Percentiles rank a stretch among this genome's conserved stretches.
phyloP scores from a whole-genome alignment of 2,888 invertebrate species.

The Allacma fusca region DNA sequence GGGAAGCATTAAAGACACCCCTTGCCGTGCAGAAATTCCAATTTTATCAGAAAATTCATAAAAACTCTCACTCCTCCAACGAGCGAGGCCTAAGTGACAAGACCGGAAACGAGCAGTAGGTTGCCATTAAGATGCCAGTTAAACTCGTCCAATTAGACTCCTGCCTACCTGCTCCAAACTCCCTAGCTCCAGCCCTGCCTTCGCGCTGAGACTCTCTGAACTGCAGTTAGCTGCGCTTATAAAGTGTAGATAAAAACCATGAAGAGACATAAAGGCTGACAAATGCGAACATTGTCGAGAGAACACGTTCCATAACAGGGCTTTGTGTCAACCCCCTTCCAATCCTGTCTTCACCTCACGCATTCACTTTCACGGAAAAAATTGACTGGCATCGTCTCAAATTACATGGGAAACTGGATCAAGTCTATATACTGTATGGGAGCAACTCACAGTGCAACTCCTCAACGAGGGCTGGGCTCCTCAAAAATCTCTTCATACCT shows the following conservation, averaged over 20 bases:
- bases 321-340: background rate
- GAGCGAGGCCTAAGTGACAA: background rate
- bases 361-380: background rate
- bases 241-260: constrained; percentile 11
- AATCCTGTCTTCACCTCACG: constrained; percentile 2
- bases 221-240: background rate
- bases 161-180: background rate
- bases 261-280: constrained; percentile 12
- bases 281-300: constrained; percentile 11
- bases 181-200: too few species aligned
- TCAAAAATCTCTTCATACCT: background rate
- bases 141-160: constrained; percentile 21
- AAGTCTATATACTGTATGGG: background rate
- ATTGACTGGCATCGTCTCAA: background rate
- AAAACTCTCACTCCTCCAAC: background rate
- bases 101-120: constrained; percentile 20
- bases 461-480: background rate
- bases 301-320: background rate
- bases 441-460: too few species aligned
- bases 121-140: constrained; percentile 13
- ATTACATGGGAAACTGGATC: constrained; percentile 4
- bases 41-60: constrained; percentile 8
- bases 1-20: background rate
- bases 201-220: background rate
- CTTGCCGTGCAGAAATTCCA: background rate